Percentiles rank a stretch among this genome's conserved stretches.
These are phyloP conservation scores for Eupithecia vulgata DNA, from an alignment of 2,888 invertebrate species.

Conservation along the genomic window DNA sequence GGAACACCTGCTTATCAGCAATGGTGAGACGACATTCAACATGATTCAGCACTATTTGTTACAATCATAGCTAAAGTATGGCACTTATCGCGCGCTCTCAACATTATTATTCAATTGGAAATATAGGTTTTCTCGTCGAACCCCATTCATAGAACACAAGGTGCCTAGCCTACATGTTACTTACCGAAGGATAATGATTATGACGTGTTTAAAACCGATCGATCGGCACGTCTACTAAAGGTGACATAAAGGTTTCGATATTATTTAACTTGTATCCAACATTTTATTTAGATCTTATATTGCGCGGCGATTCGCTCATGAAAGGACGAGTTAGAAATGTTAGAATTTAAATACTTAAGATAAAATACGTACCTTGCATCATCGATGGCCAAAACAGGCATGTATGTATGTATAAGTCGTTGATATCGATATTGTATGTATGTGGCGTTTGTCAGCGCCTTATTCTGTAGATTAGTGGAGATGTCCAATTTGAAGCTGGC, in stretches of 20 bases:
- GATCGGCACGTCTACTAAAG: conserved; percentile 19
- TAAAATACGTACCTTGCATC: conserved; percentile 83
- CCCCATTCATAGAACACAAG: conserved; percentile 21
- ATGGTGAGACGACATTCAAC: background rate
- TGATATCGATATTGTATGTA: too few relatives aligned
- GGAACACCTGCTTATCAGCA: conserved; percentile 6
- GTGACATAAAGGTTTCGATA: conserved; percentile 22
- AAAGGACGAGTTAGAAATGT: background rate
- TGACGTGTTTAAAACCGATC: conserved; percentile 23
- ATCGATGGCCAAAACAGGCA: conserved; percentile 85
- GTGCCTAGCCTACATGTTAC: conserved; percentile 11
- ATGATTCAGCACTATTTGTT: conserved; percentile 18
- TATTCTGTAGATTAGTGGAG: too few relatives aligned
- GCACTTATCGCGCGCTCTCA: conserved; percentile 20
- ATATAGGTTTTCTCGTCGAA: conserved; percentile 20
- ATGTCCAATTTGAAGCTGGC: too few relatives aligned
- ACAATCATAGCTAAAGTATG: conserved; percentile 4
- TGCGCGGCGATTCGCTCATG: background rate
- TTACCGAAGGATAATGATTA: conserved; percentile 24
- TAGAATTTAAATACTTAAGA: background rate
- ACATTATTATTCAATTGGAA: conserved; percentile 7
- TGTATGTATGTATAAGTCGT: too few relatives aligned
- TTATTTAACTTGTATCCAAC: conserved; percentile 16
- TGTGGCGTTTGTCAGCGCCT: too few relatives aligned
- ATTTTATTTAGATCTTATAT: conserved; percentile 17